Percentiles rank a stretch among this genome's conserved stretches.
These are phyloP conservation scores for Melanerpes formicivorus DNA, from an alignment of 2,113 vertebrate genomes.

Conservation along the genomic window DNA sequence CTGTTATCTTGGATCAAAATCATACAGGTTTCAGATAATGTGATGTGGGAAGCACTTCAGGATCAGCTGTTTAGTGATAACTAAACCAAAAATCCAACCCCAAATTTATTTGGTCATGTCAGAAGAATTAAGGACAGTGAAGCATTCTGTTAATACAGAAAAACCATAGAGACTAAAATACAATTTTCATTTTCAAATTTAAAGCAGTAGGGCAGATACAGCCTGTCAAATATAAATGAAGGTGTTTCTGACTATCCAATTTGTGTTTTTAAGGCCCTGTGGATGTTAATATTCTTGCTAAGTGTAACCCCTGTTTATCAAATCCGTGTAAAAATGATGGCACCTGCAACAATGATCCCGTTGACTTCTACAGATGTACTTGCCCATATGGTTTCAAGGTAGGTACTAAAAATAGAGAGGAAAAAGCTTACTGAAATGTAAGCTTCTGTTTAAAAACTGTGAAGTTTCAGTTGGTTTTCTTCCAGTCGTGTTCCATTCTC, in stretches of 20 bases:
- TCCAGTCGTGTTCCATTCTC: not conserved
- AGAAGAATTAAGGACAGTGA: not conserved
- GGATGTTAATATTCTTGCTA: conserved; percentile 91
- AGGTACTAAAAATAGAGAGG: not conserved
- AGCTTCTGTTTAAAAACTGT: not conserved
- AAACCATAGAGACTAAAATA: not conserved
- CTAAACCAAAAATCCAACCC: not conserved
- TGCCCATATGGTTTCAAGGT: conserved; percentile 98
- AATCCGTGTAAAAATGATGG: conserved; percentile 96
- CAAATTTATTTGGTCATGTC: not conserved
- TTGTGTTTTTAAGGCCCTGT: conserved; percentile 84
- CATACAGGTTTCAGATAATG: not conserved
- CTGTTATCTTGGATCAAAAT: not conserved
- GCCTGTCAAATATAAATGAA: not conserved
- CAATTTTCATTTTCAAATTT: not conserved
- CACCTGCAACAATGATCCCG: conserved; percentile 93
- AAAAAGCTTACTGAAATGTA: not conserved
- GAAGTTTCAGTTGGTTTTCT: not conserved
- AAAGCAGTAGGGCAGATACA: not conserved
- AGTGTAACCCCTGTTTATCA: conserved; percentile 96
- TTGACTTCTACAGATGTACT: conserved; percentile 95
- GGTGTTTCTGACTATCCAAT: conserved; percentile 18
- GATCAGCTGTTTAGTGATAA: not conserved
- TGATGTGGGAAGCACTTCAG: not conserved
- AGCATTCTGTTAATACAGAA: not conserved